These are phyloP conservation scores for Tyria jacobaeae DNA, from an alignment of 2,888 invertebrate genomes.

Conservation along the genomic window DNA sequence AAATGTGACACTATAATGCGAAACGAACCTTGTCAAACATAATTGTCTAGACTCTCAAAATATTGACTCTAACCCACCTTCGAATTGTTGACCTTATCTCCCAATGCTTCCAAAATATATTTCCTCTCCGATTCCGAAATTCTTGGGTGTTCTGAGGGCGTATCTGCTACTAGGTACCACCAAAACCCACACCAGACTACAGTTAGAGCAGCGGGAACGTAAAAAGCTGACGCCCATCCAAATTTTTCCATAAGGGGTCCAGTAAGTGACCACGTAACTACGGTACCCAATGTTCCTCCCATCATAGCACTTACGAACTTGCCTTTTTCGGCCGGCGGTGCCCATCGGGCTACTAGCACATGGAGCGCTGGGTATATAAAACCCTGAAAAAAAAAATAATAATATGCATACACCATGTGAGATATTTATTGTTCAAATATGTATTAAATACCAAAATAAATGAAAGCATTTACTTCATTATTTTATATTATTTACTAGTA, in stretches of 20 bases:
- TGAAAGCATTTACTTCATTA: too few species aligned
- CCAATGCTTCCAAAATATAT: conserved; percentile 88
- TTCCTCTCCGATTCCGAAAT: conserved; percentile 88
- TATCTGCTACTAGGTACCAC: conserved; percentile 88
- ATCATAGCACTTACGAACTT: conserved; percentile 90
- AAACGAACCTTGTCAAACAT: conserved; percentile 37
- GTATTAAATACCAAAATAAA: not conserved
- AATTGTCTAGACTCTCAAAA: conserved; percentile 30
- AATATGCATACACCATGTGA: not conserved
- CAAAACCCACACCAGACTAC: conserved; percentile 86
- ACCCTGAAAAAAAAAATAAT: conserved; percentile 74
- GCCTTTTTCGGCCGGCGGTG: conserved; percentile 91
- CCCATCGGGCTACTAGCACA: conserved; percentile 90
- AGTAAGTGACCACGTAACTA: conserved; percentile 89
- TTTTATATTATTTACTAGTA: too few species aligned
- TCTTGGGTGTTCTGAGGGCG: conserved; percentile 87
- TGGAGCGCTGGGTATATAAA: conserved; percentile 88
- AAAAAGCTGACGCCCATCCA: conserved; percentile 90
- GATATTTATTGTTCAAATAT: conserved; percentile 27
- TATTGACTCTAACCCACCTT: conserved; percentile 83
- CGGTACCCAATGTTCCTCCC: conserved; percentile 91
- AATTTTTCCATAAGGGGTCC: conserved; percentile 87
- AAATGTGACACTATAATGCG: conserved; percentile 50
- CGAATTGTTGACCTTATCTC: conserved; percentile 84
- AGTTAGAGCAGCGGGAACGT: conserved; percentile 86